These are phyloP conservation scores for Falco peregrinus DNA, from an alignment of 2,797 vertebrate genomes.

Conservation along the genomic window DNA sequence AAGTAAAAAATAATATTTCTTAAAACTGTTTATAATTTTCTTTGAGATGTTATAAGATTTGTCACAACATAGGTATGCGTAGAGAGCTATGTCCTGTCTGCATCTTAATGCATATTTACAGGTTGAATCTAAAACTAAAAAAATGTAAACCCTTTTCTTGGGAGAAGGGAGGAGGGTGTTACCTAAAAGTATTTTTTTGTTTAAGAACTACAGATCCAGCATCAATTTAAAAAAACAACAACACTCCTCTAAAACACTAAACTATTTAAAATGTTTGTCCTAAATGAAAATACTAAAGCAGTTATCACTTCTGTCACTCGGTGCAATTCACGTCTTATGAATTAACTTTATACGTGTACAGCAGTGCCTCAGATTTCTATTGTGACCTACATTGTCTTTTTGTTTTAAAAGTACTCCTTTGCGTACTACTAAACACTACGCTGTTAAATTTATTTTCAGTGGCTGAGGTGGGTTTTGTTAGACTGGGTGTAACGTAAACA, in stretches of 20 bases:
- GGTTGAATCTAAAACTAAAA: not conserved
- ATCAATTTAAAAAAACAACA: not conserved
- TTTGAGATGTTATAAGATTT: not conserved
- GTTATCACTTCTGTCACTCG: not conserved
- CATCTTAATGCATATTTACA: not conserved
- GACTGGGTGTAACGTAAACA: not conserved
- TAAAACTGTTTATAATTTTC: not conserved
- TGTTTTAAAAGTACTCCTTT: not conserved
- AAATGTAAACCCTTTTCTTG: not conserved
- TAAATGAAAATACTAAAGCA: not conserved
- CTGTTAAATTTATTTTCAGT: not conserved
- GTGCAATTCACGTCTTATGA: not conserved
- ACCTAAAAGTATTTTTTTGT: not conserved
- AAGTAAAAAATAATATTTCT: not conserved
- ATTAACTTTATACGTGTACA: not conserved
- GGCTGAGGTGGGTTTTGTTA: conserved; percentile 36
- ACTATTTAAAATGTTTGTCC: not conserved
- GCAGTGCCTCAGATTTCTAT: not conserved
- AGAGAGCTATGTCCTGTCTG: not conserved
- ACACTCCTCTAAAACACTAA: not conserved
- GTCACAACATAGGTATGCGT: not conserved
- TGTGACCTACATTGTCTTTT: not conserved
- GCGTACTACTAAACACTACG: not conserved
- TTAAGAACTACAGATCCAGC: not conserved
- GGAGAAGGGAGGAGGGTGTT: not conserved